A percentile compares a stretch with the other conserved stretches of the same genome.
These are phyloP conservation scores for Puffinus mauretanicus DNA, from an alignment of 2,113 vertebrate species.

Conservation along the genomic window DNA sequence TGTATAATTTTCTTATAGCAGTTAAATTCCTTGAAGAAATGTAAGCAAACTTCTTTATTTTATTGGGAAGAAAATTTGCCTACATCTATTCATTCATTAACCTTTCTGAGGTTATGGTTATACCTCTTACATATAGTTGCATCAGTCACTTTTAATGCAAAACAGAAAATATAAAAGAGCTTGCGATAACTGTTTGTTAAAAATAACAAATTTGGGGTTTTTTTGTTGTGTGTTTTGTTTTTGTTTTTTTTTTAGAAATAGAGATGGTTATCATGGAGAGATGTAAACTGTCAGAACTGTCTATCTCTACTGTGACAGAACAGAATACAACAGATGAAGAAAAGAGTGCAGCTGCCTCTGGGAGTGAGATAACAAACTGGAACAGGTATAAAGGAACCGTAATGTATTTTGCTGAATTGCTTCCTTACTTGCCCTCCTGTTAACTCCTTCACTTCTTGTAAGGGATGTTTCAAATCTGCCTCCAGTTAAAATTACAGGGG, in stretches of 20 bases:
- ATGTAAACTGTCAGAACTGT: conserved; percentile 79
- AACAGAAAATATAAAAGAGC: background rate
- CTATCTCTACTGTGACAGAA: conserved; percentile 79
- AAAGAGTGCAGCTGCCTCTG: conserved; percentile 88
- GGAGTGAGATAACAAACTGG: conserved; percentile 74
- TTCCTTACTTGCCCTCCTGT: background rate
- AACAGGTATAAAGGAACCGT: conserved; percentile 78
- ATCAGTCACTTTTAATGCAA: background rate
- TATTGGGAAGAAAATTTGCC: background rate
- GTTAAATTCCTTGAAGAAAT: background rate
- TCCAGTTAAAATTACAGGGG: background rate
- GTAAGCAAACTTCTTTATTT: background rate
- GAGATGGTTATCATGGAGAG: conserved; percentile 99
- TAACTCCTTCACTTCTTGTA: background rate
- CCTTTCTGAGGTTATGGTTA: background rate
- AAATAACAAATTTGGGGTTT: background rate
- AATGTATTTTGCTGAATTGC: background rate
- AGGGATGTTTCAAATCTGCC: background rate
- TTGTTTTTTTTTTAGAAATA: conserved; percentile 81
- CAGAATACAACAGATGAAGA: conserved; percentile 98
- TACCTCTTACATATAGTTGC: background rate
- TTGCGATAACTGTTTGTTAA: background rate
- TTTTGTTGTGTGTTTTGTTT: background rate
- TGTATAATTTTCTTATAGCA: background rate
- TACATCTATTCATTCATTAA: background rate